Evolutionary conservation across 2,113 vertebrate genomes (phyloP).

Genomic region (Bungarus multicinctus): DNA sequence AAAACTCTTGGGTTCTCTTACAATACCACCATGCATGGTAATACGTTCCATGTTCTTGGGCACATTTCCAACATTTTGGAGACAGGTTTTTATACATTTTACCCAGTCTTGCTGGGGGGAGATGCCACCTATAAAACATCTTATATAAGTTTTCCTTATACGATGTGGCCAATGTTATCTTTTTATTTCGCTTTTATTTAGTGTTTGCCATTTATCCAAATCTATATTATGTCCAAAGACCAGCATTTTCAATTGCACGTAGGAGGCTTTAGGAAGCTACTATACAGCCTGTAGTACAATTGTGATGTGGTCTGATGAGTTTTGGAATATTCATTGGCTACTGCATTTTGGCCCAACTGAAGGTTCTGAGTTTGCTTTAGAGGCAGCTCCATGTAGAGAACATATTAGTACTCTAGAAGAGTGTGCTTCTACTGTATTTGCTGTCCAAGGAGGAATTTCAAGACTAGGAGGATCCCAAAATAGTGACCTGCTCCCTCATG

Average conservation of each 20-base stretch:
- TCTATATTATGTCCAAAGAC: too few relatives aligned
- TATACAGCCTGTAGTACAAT: not conserved
- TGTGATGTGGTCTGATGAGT: not conserved
- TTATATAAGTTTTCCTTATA: too few relatives aligned
- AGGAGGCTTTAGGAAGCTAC: not conserved
- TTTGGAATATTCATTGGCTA: not conserved
- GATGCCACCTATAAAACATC: too few relatives aligned
- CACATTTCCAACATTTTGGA: too few relatives aligned
- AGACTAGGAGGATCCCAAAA: not conserved
- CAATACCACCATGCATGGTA: too few relatives aligned
- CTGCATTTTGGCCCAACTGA: not conserved
- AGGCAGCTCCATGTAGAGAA: not conserved
- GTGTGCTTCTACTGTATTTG: not conserved
- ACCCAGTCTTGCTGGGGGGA: too few relatives aligned
- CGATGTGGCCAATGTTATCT: too few relatives aligned
- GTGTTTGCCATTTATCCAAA: too few relatives aligned
- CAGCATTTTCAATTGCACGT: not conserved
- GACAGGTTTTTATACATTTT: too few relatives aligned
- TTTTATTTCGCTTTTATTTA: too few relatives aligned
- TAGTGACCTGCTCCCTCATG: not conserved
- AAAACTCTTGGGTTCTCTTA: too few relatives aligned
- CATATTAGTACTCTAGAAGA: not conserved
- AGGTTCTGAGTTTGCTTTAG: not conserved
- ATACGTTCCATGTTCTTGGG: too few relatives aligned
- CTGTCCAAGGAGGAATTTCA: not conserved